Percentiles rank a stretch among this genome's conserved stretches.
phyloP scores from a whole-genome alignment of 2,888 invertebrate species.

The Rhagonycha fulva region DNA sequence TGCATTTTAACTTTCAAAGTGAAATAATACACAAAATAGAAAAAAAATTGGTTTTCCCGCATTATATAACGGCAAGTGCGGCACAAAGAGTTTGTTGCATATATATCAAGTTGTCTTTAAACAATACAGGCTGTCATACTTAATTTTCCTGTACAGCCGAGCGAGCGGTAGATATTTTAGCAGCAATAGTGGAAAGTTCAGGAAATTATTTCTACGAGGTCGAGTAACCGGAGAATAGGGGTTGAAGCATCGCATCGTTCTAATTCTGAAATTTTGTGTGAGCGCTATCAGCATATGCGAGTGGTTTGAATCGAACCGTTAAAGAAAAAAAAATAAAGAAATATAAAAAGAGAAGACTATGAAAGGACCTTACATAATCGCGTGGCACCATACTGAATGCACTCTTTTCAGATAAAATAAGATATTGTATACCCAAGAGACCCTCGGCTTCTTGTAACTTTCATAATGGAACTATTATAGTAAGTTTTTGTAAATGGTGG shows the following conservation, averaged over 20 bases:
- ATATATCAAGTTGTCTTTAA: constrained; percentile 19
- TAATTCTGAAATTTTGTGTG: constrained; percentile 2
- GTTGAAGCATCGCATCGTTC: neutral
- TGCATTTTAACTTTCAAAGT: neutral
- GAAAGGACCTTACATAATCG: constrained; percentile 19
- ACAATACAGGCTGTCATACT: constrained; percentile 21
- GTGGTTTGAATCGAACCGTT: constrained; percentile 6
- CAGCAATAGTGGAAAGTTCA: neutral
- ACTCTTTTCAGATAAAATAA: constrained; percentile 17
- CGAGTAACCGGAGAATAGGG: constrained; percentile 20
- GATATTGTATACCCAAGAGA: constrained; percentile 18
- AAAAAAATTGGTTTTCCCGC: constrained; percentile 8
- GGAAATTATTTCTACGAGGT: constrained; percentile 2
- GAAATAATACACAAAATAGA: neutral
- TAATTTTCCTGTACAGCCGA: constrained; percentile 22
- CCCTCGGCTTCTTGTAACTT: constrained; percentile 19
- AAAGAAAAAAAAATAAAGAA: constrained; percentile 5
- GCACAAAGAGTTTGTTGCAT: constrained; percentile 15
- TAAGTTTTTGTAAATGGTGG: constrained; percentile 22
- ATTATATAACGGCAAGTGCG: constrained; percentile 6
- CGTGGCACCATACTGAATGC: constrained; percentile 21
- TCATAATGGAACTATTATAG: constrained; percentile 24
- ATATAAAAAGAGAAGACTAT: constrained; percentile 6
- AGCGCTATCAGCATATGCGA: constrained; percentile 12
- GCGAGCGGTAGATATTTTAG: constrained; percentile 9